Evolutionary conservation across 2,888 invertebrate genomes (phyloP).

Genomic region (Drosophila anomalata): DNA sequence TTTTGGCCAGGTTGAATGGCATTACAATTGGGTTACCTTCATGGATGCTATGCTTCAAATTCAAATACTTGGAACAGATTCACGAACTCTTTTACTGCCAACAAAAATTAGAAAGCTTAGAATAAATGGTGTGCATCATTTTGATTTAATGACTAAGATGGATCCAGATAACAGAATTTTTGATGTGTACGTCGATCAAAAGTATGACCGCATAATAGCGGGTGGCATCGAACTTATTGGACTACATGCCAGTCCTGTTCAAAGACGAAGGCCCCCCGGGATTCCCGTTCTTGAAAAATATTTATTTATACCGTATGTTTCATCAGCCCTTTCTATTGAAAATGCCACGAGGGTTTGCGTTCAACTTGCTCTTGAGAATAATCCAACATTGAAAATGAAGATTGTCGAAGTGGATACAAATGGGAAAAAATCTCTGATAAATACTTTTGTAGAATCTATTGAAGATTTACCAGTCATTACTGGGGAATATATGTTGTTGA

Average conservation of each 20-base stretch:
- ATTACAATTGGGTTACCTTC: slow-evolving; percentile 93
- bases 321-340: slow-evolving; percentile 70
- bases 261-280: slow-evolving; percentile 88
- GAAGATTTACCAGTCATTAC: slow-evolving; percentile 89
- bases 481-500: slow-evolving; percentile 87
- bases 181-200: slow-evolving; percentile 79
- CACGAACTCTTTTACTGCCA: slow-evolving; percentile 89
- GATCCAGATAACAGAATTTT: slow-evolving; percentile 76
- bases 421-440: slow-evolving; percentile 85
- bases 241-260: slow-evolving; percentile 90
- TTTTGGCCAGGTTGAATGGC: slow-evolving; percentile 86
- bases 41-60: slow-evolving; percentile 95
- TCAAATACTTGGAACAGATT: slow-evolving; percentile 88
- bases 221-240: slow-evolving; percentile 92
- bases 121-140: slow-evolving; percentile 88
- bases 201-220: slow-evolving; percentile 84
- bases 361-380: slow-evolving; percentile 90
- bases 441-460: slow-evolving; percentile 86
- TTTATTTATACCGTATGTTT: slow-evolving; percentile 88
- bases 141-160: slow-evolving; percentile 84
- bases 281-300: slow-evolving; percentile 92
- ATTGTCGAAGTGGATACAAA: slow-evolving; percentile 86
- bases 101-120: slow-evolving; percentile 89
- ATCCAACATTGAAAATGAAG: slow-evolving; percentile 87
- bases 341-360: slow-evolving; percentile 87